These are phyloP conservation scores for Euwallacea fornicatus DNA, from an alignment of 1,140 invertebrate species.

Conservation along the genomic window DNA sequence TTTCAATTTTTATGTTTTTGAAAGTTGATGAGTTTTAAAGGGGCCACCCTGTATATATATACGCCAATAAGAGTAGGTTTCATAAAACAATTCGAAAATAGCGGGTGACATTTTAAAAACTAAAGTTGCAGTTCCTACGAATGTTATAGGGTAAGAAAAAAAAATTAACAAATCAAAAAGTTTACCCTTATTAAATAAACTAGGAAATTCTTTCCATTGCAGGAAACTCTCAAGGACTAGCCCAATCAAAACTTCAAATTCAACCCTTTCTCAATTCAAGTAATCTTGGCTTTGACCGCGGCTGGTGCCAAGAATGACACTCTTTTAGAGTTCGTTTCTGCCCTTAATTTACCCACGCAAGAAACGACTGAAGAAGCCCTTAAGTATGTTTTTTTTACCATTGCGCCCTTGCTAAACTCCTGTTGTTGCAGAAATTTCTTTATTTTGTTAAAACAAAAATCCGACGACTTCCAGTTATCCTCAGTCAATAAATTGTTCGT, in stretches of 20 bases:
- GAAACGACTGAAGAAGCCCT: slow-evolving; percentile 19
- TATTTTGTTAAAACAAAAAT: slow-evolving; percentile 13
- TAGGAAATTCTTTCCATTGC: background rate
- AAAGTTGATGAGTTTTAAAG: no score
- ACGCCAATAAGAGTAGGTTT: no score
- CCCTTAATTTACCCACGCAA: slow-evolving; percentile 25
- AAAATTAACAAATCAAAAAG: no score
- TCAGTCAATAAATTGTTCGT: slow-evolving; percentile 39
- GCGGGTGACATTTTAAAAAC: no score
- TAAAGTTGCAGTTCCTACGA: no score
- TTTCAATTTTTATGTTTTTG: no score
- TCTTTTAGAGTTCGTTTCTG: slow-evolving; percentile 17
- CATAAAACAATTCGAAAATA: no score
- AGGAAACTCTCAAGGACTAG: slow-evolving; percentile 21
- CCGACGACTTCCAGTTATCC: slow-evolving; percentile 21
- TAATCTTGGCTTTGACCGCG: slow-evolving; percentile 33
- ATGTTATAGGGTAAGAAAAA: no score
- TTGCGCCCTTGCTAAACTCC: background rate
- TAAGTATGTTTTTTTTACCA: slow-evolving; percentile 14
- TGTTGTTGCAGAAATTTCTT: slow-evolving; percentile 51
- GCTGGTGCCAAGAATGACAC: slow-evolving; percentile 37
- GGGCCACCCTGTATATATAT: no score
- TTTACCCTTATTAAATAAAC: no score
- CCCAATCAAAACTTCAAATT: slow-evolving; percentile 25
- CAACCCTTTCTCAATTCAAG: slow-evolving; percentile 37